Evolutionary conservation across 2,797 vertebrate genomes (phyloP).

Genomic region (Diplodus puntazzo): DNA sequence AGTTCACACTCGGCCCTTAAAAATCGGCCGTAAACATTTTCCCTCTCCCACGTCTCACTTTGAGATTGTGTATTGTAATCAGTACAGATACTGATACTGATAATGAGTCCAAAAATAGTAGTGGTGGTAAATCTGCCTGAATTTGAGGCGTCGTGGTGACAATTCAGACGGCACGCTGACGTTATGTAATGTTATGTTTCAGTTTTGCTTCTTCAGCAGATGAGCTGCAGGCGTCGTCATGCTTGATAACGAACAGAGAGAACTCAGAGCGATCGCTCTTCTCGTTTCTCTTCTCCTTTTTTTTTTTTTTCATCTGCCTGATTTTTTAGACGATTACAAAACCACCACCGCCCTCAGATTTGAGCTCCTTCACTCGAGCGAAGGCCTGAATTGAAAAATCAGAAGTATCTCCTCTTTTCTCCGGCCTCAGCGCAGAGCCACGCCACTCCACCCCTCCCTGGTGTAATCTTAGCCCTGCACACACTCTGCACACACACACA

Average conservation of each 20-base stretch:
- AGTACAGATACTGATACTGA: too few relatives aligned
- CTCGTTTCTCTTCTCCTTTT: constrained; percentile 68
- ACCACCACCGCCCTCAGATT: constrained; percentile 14
- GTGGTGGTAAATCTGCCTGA: not conserved
- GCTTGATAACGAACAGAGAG: constrained; percentile 2
- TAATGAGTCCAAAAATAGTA: not conserved
- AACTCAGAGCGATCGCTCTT: constrained; percentile 7
- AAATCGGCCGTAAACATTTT: not conserved
- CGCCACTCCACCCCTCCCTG: constrained; percentile 58
- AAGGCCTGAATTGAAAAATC: not conserved
- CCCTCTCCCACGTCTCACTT: too few relatives aligned
- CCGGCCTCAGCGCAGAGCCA: constrained; percentile 6
- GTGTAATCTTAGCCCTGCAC: constrained; percentile 62
- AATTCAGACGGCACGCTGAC: not conserved
- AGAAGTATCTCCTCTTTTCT: constrained; percentile 18
- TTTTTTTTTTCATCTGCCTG: constrained; percentile 4
- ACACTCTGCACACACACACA: constrained; percentile 1
- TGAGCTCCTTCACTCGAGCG: not conserved
- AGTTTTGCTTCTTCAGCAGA: constrained; percentile 57
- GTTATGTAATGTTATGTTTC: constrained; percentile 39
- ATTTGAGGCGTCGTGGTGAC: not conserved
- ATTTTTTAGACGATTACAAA: constrained; percentile 43
- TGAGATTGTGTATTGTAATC: not conserved
- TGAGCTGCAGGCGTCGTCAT: constrained; percentile 8
- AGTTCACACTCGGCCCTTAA: constrained; percentile 19